These are phyloP conservation scores for Cephonodes hylas DNA, from an alignment of 2,888 invertebrate species.

Conservation along the genomic window DNA sequence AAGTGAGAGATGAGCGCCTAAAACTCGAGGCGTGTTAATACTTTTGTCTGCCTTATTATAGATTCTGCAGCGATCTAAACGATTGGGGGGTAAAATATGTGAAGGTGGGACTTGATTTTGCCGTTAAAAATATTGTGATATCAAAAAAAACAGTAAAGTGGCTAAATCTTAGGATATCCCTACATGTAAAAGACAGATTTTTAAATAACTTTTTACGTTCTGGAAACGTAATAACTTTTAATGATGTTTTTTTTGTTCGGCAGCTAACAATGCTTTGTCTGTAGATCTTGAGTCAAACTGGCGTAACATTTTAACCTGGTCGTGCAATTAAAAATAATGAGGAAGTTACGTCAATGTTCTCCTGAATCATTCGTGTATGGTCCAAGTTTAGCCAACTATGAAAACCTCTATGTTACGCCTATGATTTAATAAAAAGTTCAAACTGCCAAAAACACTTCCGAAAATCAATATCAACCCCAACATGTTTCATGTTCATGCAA, in stretches of 20 bases:
- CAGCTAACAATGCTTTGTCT: neutral
- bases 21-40: no score
- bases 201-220: no score
- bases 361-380: neutral
- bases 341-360: neutral
- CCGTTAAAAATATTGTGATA: no score
- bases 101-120: no score
- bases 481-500: neutral
- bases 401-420: no score
- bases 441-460: neutral
- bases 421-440: no score
- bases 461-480: neutral
- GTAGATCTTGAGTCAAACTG: neutral
- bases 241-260: neutral
- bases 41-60: neutral
- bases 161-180: no score
- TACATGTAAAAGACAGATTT: no score
- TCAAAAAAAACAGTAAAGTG: no score
- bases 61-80: no score
- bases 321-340: constrained; percentile 4
- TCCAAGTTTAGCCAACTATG: neutral
- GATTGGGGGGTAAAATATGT: no score
- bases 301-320: neutral
- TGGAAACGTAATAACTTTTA: neutral
- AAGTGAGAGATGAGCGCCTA: no score